Base-by-base conservation (phyloP, 2,797 vertebrate species). In the Tinamus major region DNA sequence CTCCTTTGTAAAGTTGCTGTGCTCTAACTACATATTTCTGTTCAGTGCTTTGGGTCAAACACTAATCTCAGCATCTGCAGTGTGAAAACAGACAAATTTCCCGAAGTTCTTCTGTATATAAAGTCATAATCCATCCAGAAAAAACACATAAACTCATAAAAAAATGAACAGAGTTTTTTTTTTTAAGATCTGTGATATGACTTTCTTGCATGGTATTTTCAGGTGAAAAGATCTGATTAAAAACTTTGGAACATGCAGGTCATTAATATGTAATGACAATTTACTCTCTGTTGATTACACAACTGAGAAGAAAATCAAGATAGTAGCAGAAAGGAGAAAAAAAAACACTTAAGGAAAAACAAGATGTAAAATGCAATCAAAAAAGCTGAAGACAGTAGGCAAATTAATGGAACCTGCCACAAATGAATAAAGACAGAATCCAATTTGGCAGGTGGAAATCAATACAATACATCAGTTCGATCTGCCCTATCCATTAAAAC, bases 181-280 rank as follows among this genome's bases (percentile, higher is more conserved):
- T 89, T 70, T 79, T 44, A 89, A 94, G 41, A 75, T 8, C 7
- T 42, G 13, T 67, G 10, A 82, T 62, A 35, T 29, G 2, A 48
- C 33, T 91, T 91, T 39, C 12, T 13, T 3, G 14, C 1, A 8
- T n/a, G 14, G 31, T 46, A 62, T 76, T 65, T 65, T 53, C 37
- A 64, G 74, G 55, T 62, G 59, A 80, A 94, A 84, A 82, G 42
- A 37, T 59, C 44, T 58, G 44, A 74, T 92, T 92, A 90, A 94
- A 91, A 95, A 68, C 84, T 87, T 90, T 89, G 76, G 33, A 95
- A 72, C 39, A 81, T 59, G 7, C 35, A 90, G 48, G 0, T 8
- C 37, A 90, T 94, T 93, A 95, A 92, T 94, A 90, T 62, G 85
- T 87, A 94, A 96, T 92, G 81, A 95, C 79, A 81, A 89, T 82